Evolutionary conservation across 2,113 vertebrate species (phyloP).

Genomic region (Cynopterus brachyotis): DNA sequence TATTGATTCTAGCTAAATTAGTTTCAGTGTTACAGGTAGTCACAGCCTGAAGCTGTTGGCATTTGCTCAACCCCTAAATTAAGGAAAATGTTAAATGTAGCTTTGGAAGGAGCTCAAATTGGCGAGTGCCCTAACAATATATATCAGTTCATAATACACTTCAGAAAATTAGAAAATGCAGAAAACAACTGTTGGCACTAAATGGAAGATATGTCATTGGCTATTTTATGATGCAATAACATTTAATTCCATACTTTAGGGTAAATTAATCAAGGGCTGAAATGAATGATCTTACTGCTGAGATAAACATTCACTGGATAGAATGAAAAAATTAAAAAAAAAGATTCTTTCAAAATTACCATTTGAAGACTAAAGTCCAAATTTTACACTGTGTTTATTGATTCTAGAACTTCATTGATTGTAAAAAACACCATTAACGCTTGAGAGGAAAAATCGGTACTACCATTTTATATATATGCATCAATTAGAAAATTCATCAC

Average conservation of each 20-base stretch:
- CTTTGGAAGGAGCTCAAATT: neutral
- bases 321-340: neutral
- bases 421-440: neutral
- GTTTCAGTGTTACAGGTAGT: neutral
- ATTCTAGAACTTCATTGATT: neutral
- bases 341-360: neutral
- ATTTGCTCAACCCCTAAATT: neutral
- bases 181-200: neutral
- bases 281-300: neutral
- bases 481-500: neutral
- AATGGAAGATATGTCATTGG: neutral
- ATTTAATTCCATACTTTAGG: neutral
- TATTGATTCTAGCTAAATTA: neutral
- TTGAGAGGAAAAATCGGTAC: neutral
- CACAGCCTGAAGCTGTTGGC: neutral
- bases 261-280: neutral
- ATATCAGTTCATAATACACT: neutral
- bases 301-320: neutral
- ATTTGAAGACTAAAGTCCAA: neutral
- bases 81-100: neutral
- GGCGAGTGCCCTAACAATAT: neutral
- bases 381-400: neutral
- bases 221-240: neutral
- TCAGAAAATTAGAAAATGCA: slow-evolving; percentile 27
- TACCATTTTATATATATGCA: neutral